Conservation (phyloP, 2,113 vertebrate genomes). For the Cinclus cinclus region DNA sequence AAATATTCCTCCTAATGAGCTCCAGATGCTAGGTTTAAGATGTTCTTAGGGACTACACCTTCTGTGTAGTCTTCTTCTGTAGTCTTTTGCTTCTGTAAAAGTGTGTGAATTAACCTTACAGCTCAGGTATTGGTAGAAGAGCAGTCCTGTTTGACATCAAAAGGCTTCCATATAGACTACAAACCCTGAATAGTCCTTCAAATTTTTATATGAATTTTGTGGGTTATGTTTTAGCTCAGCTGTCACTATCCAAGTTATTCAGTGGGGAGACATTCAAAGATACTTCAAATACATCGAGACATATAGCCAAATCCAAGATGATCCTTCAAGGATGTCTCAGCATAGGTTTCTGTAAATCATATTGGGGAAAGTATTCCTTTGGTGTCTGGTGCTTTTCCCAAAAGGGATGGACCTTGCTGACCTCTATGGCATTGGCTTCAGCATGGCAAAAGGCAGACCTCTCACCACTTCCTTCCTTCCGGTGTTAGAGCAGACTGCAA, state of each 20-base stretch:
- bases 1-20: background rate
- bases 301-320: background rate
- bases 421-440: background rate
- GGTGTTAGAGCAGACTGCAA: background rate
- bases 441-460: background rate
- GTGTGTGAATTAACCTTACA: background rate
- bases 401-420: background rate
- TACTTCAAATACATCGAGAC: background rate
- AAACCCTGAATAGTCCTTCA: background rate
- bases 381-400: background rate
- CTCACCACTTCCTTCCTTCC: background rate
- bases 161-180: background rate
- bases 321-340: background rate
- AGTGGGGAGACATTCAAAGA: background rate
- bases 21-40: background rate
- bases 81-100: background rate
- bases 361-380: background rate
- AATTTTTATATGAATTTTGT: background rate
- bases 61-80: background rate
- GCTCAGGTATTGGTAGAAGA: background rate
- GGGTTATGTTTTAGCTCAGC: background rate
- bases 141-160: background rate
- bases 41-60: background rate
- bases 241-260: background rate
- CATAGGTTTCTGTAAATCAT: background rate